Evolutionary conservation across 2,888 invertebrate species (phyloP).

Genomic region (Rhimphoctona megacephalus): DNA sequence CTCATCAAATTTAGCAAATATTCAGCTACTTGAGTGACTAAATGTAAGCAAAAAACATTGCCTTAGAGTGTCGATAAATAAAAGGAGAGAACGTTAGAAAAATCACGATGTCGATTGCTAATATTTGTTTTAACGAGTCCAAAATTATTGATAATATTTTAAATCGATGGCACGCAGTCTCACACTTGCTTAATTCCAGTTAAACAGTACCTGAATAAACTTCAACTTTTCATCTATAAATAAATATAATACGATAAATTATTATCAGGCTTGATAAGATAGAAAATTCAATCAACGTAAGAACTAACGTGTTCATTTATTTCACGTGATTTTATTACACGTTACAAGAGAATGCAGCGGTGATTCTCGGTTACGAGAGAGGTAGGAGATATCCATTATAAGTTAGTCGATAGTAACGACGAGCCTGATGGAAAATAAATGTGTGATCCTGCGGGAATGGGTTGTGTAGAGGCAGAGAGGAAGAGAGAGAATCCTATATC

Average conservation of each 20-base stretch:
- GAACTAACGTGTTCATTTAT: constrained; percentile 13
- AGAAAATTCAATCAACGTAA: constrained; percentile 30
- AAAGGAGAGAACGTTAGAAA: neutral
- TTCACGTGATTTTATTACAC: constrained; percentile 14
- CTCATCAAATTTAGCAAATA: neutral
- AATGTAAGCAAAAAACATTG: no score
- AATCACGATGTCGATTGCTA: neutral
- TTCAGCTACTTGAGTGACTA: neutral
- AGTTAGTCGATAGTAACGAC: constrained; percentile 53
- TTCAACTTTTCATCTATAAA: neutral
- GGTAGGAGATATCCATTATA: constrained; percentile 48
- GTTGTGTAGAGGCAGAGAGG: constrained; percentile 35
- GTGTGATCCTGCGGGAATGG: constrained; percentile 62
- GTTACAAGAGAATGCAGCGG: neutral
- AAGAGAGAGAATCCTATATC: constrained; percentile 37
- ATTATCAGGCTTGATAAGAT: neutral
- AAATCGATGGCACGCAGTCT: neutral
- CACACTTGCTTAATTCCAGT: neutral
- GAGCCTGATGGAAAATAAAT: constrained; percentile 59
- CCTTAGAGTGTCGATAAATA: no score
- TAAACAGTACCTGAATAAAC: neutral
- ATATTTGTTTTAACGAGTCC: neutral
- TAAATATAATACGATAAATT: neutral
- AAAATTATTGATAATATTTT: neutral
- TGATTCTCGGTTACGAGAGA: neutral